Base-by-base conservation (phyloP, 2,797 vertebrate species). In the Gymnothorax javanicus region DNA sequence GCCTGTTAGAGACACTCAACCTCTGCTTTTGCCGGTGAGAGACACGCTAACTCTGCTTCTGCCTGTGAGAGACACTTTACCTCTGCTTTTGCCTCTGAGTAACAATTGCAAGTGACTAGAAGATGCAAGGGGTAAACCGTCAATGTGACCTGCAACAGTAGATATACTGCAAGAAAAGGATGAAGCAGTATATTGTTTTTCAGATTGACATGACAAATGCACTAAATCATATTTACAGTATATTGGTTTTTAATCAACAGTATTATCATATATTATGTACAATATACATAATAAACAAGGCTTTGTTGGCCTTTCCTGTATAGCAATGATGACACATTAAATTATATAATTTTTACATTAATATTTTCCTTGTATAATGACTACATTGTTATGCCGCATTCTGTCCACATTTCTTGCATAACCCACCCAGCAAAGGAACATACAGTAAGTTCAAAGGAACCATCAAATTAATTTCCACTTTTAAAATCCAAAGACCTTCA, bases 161-260 rank as follows among this genome's bases (percentile, higher is more conserved):
- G 9, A 73, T 43, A 73, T 33, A 25, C 64, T 69, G 64, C n/a
- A 2, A 27, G 57, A 60, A 77, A 86, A 33, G 57, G 25, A 59
- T 85, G 56, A 27, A 9, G 23, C 57, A 79, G 57, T 60, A 23
- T 56, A 15, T 57, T 59, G 58, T 59, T 17, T 43, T 60, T 83
- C 6, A 62, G 27, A 83, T 5, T 83, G 82, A 60, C 15, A 20
- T 62, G 13, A 59, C 73, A 25, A 71, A 71, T 50, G 52, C 50
- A 84, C 20, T 67, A 20, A 43, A 43, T 43, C n/a, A 52, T 11
- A 85, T 84, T 88, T 83, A 83, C 86, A 91, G 84, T 88, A 88
- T 67, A 89, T 82, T 84, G 69, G 85, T 88, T 25, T 89, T 89
- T 88, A 43, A 89, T 91, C 89, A 87, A 90, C 88, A 87, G 88